A percentile compares a stretch with the other conserved stretches of the same genome.
phyloP scores from a whole-genome alignment of 2,113 vertebrate genomes.

The Plectropomus leopardus region DNA sequence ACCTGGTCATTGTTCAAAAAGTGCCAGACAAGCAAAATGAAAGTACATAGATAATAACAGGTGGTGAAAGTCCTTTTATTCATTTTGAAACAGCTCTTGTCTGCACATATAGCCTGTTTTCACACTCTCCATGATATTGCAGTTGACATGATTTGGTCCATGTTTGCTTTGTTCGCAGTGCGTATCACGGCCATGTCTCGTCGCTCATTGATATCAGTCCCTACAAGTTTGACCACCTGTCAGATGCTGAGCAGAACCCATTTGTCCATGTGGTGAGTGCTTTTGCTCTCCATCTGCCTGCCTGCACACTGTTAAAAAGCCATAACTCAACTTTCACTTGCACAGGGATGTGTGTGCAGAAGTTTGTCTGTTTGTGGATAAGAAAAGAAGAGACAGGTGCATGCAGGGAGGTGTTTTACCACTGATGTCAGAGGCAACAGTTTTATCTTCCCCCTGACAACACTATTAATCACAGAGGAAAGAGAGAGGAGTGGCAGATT shows the following conservation, averaged over 20 bases:
- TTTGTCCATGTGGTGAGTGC: constrained; percentile 95
- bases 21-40: not conserved
- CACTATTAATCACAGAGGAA: not conserved
- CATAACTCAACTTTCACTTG: constrained; percentile 59
- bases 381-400: not conserved
- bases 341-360: not conserved
- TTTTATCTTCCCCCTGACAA: not conserved
- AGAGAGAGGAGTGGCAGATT: not conserved
- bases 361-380: not conserved
- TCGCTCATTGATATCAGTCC: constrained; percentile 99
- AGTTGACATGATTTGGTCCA: not conserved
- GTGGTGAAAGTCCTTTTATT: not conserved
- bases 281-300: constrained; percentile 20
- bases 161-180: constrained; percentile 84
- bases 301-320: constrained; percentile 60
- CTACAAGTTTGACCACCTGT: constrained; percentile 94
- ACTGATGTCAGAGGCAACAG: not conserved
- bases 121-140: not conserved
- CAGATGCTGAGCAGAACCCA: constrained; percentile 86
- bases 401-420: not conserved
- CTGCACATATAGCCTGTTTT: not conserved
- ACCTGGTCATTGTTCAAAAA: too few relatives aligned
- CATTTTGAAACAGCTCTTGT: not conserved
- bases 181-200: constrained; percentile 96
- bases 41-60: not conserved